Evolutionary conservation across 2,888 invertebrate species (phyloP).

Genomic region (Apamea anceps): DNA sequence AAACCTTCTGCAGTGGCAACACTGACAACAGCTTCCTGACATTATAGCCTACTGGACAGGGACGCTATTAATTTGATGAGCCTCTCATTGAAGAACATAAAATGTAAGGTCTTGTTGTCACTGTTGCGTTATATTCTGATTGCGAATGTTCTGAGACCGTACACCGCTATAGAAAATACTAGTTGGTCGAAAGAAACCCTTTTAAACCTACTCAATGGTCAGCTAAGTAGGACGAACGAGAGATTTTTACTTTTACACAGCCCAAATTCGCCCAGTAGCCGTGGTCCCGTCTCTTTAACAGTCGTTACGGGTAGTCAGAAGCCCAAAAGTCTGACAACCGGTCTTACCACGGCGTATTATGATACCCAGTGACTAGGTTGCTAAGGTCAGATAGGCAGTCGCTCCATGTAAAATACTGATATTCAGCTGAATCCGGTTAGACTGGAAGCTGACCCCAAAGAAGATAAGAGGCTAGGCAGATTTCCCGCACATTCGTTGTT

Average conservation of each 20-base stretch:
- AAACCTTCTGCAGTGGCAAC: not conserved
- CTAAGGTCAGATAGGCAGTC: not conserved
- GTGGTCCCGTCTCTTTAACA: not conserved
- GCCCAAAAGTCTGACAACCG: not conserved
- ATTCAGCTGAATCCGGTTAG: not conserved
- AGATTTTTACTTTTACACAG: not conserved
- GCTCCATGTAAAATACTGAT: not conserved
- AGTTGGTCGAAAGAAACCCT: not conserved
- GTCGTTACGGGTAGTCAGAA: not conserved
- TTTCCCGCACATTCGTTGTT: not conserved
- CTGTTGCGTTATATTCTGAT: not conserved
- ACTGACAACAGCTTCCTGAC: conserved; percentile 39
- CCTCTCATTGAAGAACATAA: not conserved
- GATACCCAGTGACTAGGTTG: not conserved
- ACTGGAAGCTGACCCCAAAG: not conserved
- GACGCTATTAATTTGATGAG: conserved; percentile 17
- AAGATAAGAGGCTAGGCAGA: not conserved
- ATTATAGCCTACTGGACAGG: not conserved
- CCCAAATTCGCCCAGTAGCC: not conserved
- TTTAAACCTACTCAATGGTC: not conserved
- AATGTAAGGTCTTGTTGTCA: not conserved
- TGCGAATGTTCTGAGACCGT: not conserved
- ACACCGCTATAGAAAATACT: not conserved
- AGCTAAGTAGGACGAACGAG: not conserved
- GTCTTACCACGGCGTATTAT: not conserved